Conservation (phyloP, 2,888 invertebrate species). For the Drosophila multiciliata region DNA sequence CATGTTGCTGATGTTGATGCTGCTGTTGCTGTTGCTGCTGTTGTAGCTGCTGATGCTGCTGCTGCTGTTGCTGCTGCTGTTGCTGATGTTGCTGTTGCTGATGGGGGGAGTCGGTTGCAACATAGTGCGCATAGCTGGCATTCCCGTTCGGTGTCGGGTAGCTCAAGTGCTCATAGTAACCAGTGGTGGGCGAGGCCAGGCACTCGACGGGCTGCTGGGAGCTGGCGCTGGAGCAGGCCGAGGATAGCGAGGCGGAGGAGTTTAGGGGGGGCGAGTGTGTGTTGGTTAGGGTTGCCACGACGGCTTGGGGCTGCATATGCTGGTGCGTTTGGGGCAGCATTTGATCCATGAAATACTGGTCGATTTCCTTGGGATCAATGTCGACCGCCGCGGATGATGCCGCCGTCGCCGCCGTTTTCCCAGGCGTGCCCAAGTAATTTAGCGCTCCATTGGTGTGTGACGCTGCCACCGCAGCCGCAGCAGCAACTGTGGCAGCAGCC, state of each 20-base stretch:
- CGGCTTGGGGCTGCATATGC: slow-evolving; percentile 16
- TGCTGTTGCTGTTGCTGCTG: slow-evolving; percentile 49
- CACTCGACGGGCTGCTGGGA: slow-evolving; percentile 68
- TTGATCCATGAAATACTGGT: slow-evolving; percentile 85
- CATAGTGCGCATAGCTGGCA: slow-evolving; percentile 40
- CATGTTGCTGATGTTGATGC: slow-evolving; percentile 56
- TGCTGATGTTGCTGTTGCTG: slow-evolving; percentile 64
- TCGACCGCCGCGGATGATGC: slow-evolving; percentile 59
- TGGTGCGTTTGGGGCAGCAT: slow-evolving; percentile 80
- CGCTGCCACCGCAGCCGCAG: slow-evolving; percentile 38
- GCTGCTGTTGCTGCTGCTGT: slow-evolving; percentile 24
- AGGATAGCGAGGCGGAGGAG: slow-evolving; percentile 74
- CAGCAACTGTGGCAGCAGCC: slow-evolving; percentile 10
- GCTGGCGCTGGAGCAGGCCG: slow-evolving; percentile 71
- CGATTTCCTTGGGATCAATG: slow-evolving; percentile 85
- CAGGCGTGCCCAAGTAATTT: slow-evolving; percentile 82
- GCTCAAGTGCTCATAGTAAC: slow-evolving; percentile 67
- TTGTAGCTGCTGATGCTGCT: slow-evolving; percentile 24
- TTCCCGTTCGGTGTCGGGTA: slow-evolving; percentile 31
- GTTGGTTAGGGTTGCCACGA: slow-evolving; percentile 3
- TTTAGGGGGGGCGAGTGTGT: slow-evolving; percentile 68
- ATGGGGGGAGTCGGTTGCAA: slow-evolving; percentile 47
- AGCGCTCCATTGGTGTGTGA: slow-evolving; percentile 83
- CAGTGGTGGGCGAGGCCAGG: slow-evolving; percentile 46
- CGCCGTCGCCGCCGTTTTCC: slow-evolving; percentile 30